Evolutionary conservation across 2,797 vertebrate species (phyloP).

Genomic region (Eulemur rubriventer): DNA sequence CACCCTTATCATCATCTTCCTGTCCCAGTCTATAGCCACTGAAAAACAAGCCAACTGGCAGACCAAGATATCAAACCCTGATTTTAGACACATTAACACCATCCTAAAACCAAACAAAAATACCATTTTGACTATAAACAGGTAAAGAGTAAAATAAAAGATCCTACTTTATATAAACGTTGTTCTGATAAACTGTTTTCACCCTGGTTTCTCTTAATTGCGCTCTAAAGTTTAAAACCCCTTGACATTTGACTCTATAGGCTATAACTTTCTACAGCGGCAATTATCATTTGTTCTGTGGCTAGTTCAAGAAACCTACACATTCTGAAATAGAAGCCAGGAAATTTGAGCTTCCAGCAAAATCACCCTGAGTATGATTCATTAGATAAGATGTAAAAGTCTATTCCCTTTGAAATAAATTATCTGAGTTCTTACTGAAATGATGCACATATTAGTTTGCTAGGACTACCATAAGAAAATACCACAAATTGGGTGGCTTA

Average conservation of each 20-base stretch:
- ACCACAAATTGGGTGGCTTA: neutral
- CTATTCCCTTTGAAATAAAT: conserved; percentile 2
- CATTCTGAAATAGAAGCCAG: conserved; percentile 18
- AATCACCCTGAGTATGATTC: conserved; percentile 8
- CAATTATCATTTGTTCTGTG: conserved; percentile 30
- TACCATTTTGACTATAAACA: neutral
- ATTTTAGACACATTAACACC: conserved; percentile 7
- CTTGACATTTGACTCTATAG: neutral
- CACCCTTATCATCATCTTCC: neutral
- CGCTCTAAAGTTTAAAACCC: neutral
- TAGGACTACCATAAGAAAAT: neutral
- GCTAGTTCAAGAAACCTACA: neutral
- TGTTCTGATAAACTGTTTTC: neutral
- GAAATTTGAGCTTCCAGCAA: conserved; percentile 24
- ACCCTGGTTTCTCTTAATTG: neutral
- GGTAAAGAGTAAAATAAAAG: neutral
- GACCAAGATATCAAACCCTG: neutral
- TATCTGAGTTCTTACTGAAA: conserved; percentile 4
- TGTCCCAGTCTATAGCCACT: neutral
- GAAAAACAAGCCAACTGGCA: neutral
- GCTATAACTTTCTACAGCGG: neutral
- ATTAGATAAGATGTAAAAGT: conserved; percentile 29
- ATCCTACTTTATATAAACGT: neutral
- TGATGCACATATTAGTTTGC: neutral
- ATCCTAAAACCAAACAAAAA: neutral